phyloP scores from a whole-genome alignment of 2,888 invertebrate species.

The Acrobasis consociella region DNA sequence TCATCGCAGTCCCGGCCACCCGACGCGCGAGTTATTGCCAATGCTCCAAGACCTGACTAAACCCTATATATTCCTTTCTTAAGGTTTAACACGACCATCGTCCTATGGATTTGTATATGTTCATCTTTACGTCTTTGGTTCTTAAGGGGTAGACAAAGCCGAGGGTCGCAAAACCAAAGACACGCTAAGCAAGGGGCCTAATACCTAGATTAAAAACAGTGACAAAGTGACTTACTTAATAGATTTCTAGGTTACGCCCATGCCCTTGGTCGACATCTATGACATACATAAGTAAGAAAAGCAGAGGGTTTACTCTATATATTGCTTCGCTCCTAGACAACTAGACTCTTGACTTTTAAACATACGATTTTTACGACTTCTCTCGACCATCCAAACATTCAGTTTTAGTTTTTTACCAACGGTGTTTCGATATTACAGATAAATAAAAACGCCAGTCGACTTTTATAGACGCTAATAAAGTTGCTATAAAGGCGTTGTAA shows the following conservation, averaged over 20 bases:
- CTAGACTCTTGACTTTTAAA: constrained; percentile 10
- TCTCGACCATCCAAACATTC: background rate
- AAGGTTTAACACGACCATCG: background rate
- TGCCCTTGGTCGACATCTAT: no score
- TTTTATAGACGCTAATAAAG: constrained; percentile 33
- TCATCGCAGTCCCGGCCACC: constrained; percentile 64
- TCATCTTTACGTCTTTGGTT: background rate
- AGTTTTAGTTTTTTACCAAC: constrained; percentile 15
- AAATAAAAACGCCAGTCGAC: constrained; percentile 15
- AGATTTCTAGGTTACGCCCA: no score
- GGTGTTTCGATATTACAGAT: constrained; percentile 16
- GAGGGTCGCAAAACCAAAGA: no score
- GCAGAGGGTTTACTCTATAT: no score
- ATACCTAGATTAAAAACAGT: no score
- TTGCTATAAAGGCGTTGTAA: constrained; percentile 25
- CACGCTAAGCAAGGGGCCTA: no score
- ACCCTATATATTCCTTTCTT: constrained; percentile 44
- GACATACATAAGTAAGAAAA: no score
- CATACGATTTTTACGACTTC: constrained; percentile 6
- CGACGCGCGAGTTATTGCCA: constrained; percentile 67
- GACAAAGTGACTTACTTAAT: no score
- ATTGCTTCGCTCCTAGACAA: background rate
- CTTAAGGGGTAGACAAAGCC: no score
- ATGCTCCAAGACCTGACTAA: constrained; percentile 53
- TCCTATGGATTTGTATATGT: background rate